phyloP scores from a whole-genome alignment of 2,888 invertebrate species.

The Acanthosepion esculentum region DNA sequence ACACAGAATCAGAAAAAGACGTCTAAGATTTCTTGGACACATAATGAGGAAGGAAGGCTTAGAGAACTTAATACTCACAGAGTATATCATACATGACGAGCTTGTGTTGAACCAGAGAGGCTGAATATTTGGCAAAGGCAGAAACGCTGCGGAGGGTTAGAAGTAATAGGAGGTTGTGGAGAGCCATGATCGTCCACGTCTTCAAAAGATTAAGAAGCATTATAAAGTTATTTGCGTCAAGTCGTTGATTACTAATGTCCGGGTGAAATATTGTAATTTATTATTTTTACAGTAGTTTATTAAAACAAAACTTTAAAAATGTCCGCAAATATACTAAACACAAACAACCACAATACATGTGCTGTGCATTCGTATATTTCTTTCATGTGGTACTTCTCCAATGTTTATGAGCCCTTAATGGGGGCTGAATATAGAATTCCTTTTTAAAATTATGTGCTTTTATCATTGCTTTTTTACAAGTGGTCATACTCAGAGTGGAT shows the following conservation, averaged over 20 bases:
- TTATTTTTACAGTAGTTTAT: not conserved
- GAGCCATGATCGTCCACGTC: no score
- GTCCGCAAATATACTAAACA: not conserved
- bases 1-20: no score
- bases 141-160: no score
- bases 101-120: no score
- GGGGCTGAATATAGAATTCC: not conserved
- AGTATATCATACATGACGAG: no score
- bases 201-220: no score
- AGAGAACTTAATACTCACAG: no score
- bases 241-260: not conserved
- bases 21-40: no score
- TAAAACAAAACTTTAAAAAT: not conserved
- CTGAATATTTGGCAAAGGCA: no score
- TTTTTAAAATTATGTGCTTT: not conserved
- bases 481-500: not conserved
- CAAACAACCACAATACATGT: not conserved
- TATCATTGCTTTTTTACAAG: not conserved
- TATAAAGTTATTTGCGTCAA: not conserved
- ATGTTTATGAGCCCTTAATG: conserved; percentile 15
- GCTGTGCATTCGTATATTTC: not conserved
- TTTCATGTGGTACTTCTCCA: not conserved
- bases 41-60: no score
- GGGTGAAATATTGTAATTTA: not conserved
- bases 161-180: no score